Base-by-base conservation (phyloP, 2,113 vertebrate species). In the Dicaeum eximium region DNA sequence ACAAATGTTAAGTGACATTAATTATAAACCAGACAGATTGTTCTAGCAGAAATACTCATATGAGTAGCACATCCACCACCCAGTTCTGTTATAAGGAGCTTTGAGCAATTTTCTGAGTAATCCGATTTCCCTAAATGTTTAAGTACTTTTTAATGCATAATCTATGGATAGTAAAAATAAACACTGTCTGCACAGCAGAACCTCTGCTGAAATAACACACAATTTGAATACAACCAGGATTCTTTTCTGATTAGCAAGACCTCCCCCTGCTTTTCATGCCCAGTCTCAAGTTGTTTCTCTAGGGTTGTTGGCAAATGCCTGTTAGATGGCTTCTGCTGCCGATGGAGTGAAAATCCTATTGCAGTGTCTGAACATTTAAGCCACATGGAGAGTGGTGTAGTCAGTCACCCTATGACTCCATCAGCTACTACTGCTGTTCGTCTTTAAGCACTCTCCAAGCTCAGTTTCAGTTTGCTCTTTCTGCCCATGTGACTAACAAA, bases 11-110 rank as follows among this genome's bases (percentile, higher is more conserved):
- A 92, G 30, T 35, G 47, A 72, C 50, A 51, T 86, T 64, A 88
- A 89, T 87, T 90, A 95, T 66, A 81, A 93, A 84, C 78, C 85
- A 88, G 60, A 44, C 90, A 90, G 61, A 73, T 84, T 86, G 83
- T 65, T 86, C 80, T 31, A 88, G 47, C 71, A 93, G n/a, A 88
- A 80, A 71, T 62, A 54, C 37, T 82, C 37, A 0, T 51, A 57
- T 33, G 53, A 81, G 67, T 66, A 62, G 61, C 30, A 37, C 65
- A 50, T 65, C 69, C 33, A 38, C 83, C 65, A 91, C 80, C n/a
- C 78, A 69, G 60, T 53, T 75, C 88, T 87, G 38, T 51, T 80
- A 51, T 53, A 72, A 89, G 47, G 22, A 90, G 80, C 78, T 92
- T 80, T 70, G 80, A 88, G 78, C 74, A 54, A 69, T 92, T 85